phyloP scores from a whole-genome alignment of 2,113 vertebrate species.

The Hystrix cristata region DNA sequence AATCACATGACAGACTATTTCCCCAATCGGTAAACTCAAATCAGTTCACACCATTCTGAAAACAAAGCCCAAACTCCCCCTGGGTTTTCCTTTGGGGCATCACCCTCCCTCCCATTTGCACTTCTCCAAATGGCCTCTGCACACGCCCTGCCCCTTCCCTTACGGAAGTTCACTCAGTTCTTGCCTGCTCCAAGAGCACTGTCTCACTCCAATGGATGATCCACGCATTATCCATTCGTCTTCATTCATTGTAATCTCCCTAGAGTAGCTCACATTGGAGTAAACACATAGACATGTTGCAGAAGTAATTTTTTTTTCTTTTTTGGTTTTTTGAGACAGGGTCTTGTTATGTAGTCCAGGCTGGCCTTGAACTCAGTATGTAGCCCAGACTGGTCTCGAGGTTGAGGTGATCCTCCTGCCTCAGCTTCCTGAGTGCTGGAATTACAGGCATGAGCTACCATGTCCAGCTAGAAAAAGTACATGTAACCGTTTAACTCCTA shows the following conservation, averaged over 20 bases:
- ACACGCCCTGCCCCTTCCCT: background rate
- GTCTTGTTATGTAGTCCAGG: no score
- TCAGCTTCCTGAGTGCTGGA: no score
- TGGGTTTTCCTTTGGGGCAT: background rate
- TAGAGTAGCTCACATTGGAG: background rate
- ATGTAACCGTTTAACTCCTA: background rate
- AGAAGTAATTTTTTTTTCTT: background rate
- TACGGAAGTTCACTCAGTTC: background rate
- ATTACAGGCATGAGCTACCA: no score
- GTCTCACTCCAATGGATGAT: background rate
- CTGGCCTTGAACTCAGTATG: no score
- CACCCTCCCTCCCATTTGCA: background rate
- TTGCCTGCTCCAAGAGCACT: background rate
- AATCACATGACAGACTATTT: background rate
- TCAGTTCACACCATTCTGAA: background rate
- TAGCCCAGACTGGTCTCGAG: no score
- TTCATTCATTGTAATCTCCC: background rate
- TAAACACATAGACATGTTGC: background rate
- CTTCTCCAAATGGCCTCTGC: background rate
- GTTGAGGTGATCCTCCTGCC: no score
- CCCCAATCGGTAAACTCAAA: background rate
- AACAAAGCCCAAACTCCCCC: background rate
- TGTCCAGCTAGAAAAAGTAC: no score
- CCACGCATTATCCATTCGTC: background rate
- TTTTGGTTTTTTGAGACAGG: no score